Evolutionary conservation across 1,140 invertebrate genomes (phyloP).

Genomic region (Dolichoris vasculosae): DNA sequence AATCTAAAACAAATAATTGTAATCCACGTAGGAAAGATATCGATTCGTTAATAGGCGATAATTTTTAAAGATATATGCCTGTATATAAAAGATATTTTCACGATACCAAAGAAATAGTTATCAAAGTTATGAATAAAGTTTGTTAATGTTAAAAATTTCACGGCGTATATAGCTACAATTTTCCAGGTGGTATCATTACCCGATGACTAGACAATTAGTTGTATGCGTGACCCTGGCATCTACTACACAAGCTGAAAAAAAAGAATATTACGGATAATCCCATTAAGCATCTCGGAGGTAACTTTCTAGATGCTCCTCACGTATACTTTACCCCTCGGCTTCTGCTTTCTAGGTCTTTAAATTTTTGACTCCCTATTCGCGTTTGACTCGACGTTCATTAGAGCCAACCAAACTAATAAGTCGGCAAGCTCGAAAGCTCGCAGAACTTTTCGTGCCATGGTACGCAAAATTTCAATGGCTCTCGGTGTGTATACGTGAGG

Average conservation of each 20-base stretch:
- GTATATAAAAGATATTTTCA: no score
- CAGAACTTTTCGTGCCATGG: constrained; percentile 25
- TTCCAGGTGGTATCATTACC: neutral
- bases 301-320: neutral
- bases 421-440: neutral
- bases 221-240: neutral
- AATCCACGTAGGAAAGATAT: no score
- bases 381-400: neutral
- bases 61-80: no score
- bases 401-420: neutral
- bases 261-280: constrained; percentile 1
- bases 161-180: neutral
- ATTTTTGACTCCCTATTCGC: neutral
- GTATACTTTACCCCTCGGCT: neutral
- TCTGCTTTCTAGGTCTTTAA: neutral
- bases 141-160: neutral
- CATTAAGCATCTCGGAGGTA: neutral
- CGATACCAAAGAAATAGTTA: no score
- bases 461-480: constrained; percentile 27
- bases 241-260: neutral
- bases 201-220: neutral
- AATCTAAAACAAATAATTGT: no score
- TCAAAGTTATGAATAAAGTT: neutral
- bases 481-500: neutral
- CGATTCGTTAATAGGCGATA: no score